These are phyloP conservation scores for Poeciliopsis occidentalis DNA, from an alignment of 2,113 vertebrate species.

Conservation along the genomic window DNA sequence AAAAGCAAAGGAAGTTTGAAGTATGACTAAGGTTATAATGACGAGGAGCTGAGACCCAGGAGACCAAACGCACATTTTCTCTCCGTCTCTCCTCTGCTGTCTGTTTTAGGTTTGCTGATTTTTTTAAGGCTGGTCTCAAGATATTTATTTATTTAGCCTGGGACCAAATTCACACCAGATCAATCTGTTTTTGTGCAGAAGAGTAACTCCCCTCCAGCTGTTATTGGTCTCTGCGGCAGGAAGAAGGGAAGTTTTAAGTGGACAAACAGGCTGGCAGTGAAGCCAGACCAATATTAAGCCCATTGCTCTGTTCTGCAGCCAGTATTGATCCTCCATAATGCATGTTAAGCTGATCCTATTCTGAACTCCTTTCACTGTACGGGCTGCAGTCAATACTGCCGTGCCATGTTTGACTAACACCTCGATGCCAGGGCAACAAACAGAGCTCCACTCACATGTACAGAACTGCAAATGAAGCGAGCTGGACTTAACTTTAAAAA, in stretches of 20 bases:
- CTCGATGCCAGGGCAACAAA: slow-evolving; percentile 47
- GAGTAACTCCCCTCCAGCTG: slow-evolving; percentile 55
- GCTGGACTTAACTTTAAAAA: slow-evolving; percentile 6
- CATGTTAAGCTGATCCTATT: slow-evolving; percentile 80
- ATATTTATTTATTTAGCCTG: slow-evolving; percentile 59
- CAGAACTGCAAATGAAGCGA: slow-evolving; percentile 50
- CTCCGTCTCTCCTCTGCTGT: slow-evolving; percentile 20
- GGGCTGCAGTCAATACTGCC: slow-evolving; percentile 72
- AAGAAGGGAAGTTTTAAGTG: slow-evolving; percentile 54
- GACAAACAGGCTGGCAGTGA: slow-evolving; percentile 46
- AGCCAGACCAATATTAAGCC: slow-evolving; percentile 74
- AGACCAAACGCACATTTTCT: slow-evolving; percentile 60
- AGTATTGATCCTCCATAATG: slow-evolving; percentile 73
- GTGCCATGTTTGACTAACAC: slow-evolving; percentile 72
- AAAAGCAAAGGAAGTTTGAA: slow-evolving; percentile 78
- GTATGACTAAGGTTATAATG: slow-evolving; percentile 77
- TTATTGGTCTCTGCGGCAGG: slow-evolving; percentile 37
- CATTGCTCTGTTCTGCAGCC: slow-evolving; percentile 69
- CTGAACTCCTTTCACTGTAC: slow-evolving; percentile 76
- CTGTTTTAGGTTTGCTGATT: slow-evolving; percentile 58
- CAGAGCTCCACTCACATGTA: slow-evolving; percentile 26
- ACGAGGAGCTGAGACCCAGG: slow-evolving; percentile 63
- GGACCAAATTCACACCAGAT: slow-evolving; percentile 63
- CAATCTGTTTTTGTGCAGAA: slow-evolving; percentile 43
- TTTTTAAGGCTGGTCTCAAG: slow-evolving; percentile 24